Evolutionary conservation across 2,113 vertebrate genomes (phyloP), one percentile per base, ranked within the genome.

Genomic region (Recurvirostra avosetta): DNA sequence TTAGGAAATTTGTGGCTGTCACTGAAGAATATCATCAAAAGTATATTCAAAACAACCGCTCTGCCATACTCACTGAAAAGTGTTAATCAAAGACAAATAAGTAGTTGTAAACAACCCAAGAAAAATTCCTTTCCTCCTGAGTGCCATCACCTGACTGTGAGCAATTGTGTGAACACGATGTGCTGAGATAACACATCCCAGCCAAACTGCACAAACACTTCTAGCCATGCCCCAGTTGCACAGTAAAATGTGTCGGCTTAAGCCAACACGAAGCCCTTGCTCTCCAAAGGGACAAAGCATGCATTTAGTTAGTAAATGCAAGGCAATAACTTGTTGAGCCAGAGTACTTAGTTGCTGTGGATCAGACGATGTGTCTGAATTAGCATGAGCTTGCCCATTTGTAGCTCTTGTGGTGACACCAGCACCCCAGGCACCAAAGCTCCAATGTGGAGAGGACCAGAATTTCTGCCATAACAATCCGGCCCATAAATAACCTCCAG

Each of bases 121-220:
- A 90, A 94, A 93, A 94, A 65, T 56, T 91, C 77, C 73, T 86
- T 68, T 95, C 71, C 76, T 88, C 82, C 53, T 0, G 3, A 92
- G 83, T 56, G 86, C 86, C 72, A 86, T 84, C 94, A 95, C 90
- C 91, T 94, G 94, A 95, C 81, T 68, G 73, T 67, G 29, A 88
- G 71, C 76, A 95, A 91, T n/a, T 75, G 76, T 72, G 87, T 76
- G 77, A 94, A 80, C 43, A 56, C 0, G 5, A 82, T 68, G 53
- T 90, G 94, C 87, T 96, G 95, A 96, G 87, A 95, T 82, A 96
- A 83, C 85, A 92, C 56, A 88, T 90, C 74, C 58, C 78, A 66
- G 74, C 45, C 2, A 5, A 90, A 77, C 81, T 76, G 70, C 87
- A 93, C 93, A 95, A 95, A 94, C 74, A 79, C 45, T 82, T 85